Conservation (phyloP, 1,140 invertebrate genomes). For the Magallana ariakensis region DNA sequence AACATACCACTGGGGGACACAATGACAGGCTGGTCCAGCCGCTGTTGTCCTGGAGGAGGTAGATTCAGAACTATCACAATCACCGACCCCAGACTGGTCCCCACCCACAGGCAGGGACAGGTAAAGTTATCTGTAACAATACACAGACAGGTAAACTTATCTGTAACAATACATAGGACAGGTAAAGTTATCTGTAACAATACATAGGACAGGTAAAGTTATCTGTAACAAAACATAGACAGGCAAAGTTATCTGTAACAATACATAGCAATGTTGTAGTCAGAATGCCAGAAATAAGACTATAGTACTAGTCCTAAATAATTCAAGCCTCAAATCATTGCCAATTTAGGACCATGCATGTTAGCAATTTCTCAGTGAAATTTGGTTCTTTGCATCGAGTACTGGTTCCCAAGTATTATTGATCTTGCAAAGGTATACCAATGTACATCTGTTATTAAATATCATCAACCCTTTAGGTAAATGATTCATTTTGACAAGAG, state of each 20-base stretch:
- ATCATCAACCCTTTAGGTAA: no score
- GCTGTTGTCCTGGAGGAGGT: conserved; percentile 87
- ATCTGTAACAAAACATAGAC: conserved; percentile 77
- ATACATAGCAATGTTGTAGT: conserved; percentile 84
- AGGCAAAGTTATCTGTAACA: conserved; percentile 85
- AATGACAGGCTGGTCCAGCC: conserved; percentile 92
- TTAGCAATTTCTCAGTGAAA: no score
- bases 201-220: conserved; percentile 19
- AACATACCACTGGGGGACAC: conserved; percentile 91
- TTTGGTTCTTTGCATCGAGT: no score
- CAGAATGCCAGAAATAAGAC: conserved; percentile 66
- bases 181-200: conserved; percentile 86
- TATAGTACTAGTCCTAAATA: no score
- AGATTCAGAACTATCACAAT: conserved; percentile 93
- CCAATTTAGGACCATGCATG: no score
- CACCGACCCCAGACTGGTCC: conserved; percentile 96
- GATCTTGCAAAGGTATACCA: no score
- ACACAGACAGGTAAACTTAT: conserved; percentile 82
- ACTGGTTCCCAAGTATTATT: no score
- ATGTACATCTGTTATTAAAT: no score
- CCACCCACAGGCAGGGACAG: conserved; percentile 95
- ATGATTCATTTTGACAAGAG: no score
- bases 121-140: conserved; percentile 85
- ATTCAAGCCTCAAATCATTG: no score
- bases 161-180: conserved; percentile 81